Percentiles rank a stretch among this genome's conserved stretches.
These are phyloP conservation scores for Eupeodes latifasciatus DNA, from an alignment of 2,888 invertebrate genomes.

Conservation along the genomic window DNA sequence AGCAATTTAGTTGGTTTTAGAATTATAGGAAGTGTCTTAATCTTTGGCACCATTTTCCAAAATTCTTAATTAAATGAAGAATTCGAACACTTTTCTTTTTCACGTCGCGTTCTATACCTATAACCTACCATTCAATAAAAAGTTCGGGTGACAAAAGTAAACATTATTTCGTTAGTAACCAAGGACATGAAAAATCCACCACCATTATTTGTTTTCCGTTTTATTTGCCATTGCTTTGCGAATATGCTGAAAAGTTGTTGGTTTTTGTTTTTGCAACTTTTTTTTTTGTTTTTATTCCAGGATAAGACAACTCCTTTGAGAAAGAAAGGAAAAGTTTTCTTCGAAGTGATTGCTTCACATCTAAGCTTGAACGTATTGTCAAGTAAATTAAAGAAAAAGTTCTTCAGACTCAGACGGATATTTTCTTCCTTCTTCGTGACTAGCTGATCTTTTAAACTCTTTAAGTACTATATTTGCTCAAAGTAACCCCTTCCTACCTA, in stretches of 20 bases:
- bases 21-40: no score
- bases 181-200: slow-evolving; percentile 6
- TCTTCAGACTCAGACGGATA: not conserved
- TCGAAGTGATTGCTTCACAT: slow-evolving; percentile 20
- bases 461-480: slow-evolving; percentile 11
- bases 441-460: slow-evolving; percentile 14
- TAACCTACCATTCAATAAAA: not conserved
- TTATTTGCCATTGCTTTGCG: slow-evolving; percentile 3
- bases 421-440: not conserved
- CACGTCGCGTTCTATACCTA: no score
- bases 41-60: no score
- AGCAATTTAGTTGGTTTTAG: no score
- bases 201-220: slow-evolving; percentile 15
- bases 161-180: slow-evolving; percentile 1
- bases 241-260: slow-evolving; percentile 1
- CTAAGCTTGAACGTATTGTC: slow-evolving; percentile 1
- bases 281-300: not conserved
- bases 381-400: slow-evolving; percentile 2
- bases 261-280: slow-evolving; percentile 11
- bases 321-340: slow-evolving; percentile 8
- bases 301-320: slow-evolving; percentile 21
- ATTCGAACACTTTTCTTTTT: not conserved
- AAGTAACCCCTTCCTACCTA: not conserved
- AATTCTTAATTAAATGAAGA: not conserved
- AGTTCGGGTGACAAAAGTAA: slow-evolving; percentile 3